Percentiles rank a stretch among this genome's conserved stretches.
These are phyloP conservation scores for Halcyon senegalensis DNA, from an alignment of 2,113 vertebrate species.

Conservation along the genomic window DNA sequence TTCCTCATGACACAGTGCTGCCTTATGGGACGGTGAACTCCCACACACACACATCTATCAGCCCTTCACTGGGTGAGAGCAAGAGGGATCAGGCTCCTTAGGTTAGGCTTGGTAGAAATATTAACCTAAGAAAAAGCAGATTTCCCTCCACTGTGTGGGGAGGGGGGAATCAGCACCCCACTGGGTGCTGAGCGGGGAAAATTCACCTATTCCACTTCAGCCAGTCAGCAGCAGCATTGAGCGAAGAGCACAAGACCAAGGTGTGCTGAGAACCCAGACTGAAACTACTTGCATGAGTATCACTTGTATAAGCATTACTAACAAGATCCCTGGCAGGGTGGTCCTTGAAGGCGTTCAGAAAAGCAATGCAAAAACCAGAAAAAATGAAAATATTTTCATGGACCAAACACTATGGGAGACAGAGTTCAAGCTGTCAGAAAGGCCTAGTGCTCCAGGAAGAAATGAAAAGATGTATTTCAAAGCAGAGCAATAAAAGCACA, in stretches of 20 bases:
- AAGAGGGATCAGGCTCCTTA: not conserved
- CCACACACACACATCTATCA: not conserved
- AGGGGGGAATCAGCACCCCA: not conserved
- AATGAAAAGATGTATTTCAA: constrained; percentile 47
- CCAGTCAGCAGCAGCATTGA: rapidly evolving
- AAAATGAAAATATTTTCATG: not conserved
- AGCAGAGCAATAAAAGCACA: constrained; percentile 30
- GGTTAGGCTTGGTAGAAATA: not conserved
- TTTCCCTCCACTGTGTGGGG: not conserved
- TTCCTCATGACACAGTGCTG: not conserved
- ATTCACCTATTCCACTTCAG: not conserved
- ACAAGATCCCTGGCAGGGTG: not conserved
- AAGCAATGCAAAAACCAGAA: not conserved
- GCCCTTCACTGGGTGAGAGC: not conserved
- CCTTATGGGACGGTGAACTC: rapidly evolving
- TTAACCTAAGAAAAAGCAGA: not conserved
- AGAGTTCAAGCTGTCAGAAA: constrained; percentile 15
- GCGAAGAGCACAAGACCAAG: not conserved
- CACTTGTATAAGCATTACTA: not conserved
- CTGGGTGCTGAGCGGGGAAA: not conserved
- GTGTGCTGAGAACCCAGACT: not conserved
- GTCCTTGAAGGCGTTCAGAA: not conserved
- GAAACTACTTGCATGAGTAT: rapidly evolving
- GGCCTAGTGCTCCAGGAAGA: not conserved
- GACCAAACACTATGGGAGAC: not conserved